Evolutionary conservation across 2,888 invertebrate genomes (phyloP).

Genomic region (Allophyes oxyacanthae): DNA sequence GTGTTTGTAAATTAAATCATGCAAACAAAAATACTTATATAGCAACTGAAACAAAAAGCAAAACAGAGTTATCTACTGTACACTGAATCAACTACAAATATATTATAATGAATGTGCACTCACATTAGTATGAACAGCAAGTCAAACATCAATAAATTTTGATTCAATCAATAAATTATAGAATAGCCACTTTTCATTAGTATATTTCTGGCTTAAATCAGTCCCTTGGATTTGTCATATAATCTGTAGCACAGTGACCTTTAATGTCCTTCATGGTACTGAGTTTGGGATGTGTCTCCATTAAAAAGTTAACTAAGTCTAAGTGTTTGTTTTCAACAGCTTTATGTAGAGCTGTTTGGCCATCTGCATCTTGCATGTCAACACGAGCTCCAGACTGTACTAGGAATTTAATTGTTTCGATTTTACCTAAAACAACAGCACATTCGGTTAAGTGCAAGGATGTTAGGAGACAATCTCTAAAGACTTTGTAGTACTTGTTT

Average conservation of each 20-base stretch:
- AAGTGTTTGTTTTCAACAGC: constrained; percentile 89
- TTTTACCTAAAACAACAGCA: constrained; percentile 87
- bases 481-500: constrained; percentile 5
- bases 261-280: constrained; percentile 74
- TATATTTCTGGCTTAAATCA: constrained; percentile 18
- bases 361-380: constrained; percentile 92
- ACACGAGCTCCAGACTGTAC: constrained; percentile 90
- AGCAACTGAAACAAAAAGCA: constrained; percentile 19
- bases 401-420: constrained; percentile 91
- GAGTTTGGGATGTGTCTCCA: constrained; percentile 76
- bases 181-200: constrained; percentile 1
- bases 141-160: not conserved
- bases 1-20: constrained; percentile 22
- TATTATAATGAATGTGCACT: constrained; percentile 15
- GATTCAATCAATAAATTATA: constrained; percentile 1
- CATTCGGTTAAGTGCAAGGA: not conserved
- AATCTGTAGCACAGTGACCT: constrained; percentile 74
- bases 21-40: constrained; percentile 25
- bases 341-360: constrained; percentile 94
- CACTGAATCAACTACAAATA: too few species aligned
- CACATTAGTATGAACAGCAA: too few species aligned
- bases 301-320: constrained; percentile 79
- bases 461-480: constrained; percentile 1
- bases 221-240: constrained; percentile 21
- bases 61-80: constrained; percentile 8